Evolutionary conservation across 1,140 invertebrate genomes (phyloP).

Genomic region (Myzus persicae): DNA sequence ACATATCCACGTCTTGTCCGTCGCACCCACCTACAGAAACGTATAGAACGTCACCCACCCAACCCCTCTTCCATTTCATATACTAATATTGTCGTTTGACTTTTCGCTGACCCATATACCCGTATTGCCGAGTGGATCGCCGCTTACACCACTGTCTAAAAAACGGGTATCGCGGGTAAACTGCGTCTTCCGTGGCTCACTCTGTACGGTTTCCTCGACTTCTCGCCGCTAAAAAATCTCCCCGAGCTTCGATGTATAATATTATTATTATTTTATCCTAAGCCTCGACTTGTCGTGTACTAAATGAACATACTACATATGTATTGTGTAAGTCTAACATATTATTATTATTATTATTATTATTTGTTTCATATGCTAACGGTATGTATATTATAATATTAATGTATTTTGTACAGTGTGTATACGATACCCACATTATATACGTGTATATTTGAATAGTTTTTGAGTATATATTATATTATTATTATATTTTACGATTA

Average conservation of each 20-base stretch:
- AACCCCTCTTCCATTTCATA: no score
- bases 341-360: not conserved
- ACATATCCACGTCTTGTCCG: not conserved
- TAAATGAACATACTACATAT: not conserved
- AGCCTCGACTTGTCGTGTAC: not conserved
- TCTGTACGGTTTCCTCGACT: no score
- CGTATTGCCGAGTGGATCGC: not conserved
- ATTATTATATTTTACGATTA: conserved; percentile 14
- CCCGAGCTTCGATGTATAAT: not conserved
- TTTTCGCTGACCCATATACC: not conserved
- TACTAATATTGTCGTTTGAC: not conserved
- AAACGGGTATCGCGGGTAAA: no score
- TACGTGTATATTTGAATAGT: not conserved
- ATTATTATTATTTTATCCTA: not conserved
- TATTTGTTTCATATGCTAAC: not conserved
- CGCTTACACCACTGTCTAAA: not conserved
- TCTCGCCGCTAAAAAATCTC: not conserved
- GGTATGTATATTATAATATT: not conserved
- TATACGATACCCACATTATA: not conserved
- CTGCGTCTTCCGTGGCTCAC: no score
- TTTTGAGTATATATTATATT: not conserved
- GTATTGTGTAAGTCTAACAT: not conserved
- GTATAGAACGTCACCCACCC: no score
- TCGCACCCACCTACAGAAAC: no score
- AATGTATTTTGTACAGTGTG: not conserved